A percentile compares a stretch with the other conserved stretches of the same genome.
phyloP scores from a whole-genome alignment of 2,797 vertebrate species.

The Sebastes vulpes region DNA sequence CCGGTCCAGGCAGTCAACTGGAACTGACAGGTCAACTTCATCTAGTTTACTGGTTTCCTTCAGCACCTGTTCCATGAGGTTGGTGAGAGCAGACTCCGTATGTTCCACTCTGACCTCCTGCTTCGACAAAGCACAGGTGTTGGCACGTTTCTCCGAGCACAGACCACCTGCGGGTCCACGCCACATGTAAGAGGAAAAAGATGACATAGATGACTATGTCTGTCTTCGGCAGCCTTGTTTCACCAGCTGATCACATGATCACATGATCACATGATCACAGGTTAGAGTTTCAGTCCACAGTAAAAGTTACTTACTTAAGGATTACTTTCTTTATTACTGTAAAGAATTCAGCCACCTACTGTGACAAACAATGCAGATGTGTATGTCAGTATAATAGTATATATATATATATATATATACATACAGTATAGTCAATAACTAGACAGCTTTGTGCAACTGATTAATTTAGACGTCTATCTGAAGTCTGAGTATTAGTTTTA shows the following conservation, averaged over 20 bases:
- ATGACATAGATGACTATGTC: neutral
- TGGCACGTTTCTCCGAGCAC: constrained; percentile 46
- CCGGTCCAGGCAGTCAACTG: neutral
- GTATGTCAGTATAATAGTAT: neutral
- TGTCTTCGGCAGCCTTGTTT: neutral
- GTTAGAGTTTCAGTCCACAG: neutral
- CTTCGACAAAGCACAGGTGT: constrained; percentile 51
- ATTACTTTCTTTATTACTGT: neutral
- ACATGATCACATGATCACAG: too few relatives aligned
- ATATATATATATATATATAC: neutral
- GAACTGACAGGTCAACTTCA: neutral
- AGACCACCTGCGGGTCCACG: constrained; percentile 61
- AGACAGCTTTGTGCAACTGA: too few relatives aligned
- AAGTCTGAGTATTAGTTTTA: neutral
- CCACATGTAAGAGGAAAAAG: neutral
- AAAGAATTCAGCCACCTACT: neutral
- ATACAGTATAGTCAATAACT: neutral
- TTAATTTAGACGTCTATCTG: too few relatives aligned
- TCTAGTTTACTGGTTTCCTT: neutral
- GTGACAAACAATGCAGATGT: neutral
- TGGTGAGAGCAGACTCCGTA: constrained; percentile 63
- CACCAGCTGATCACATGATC: too few relatives aligned
- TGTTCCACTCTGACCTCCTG: constrained; percentile 65
- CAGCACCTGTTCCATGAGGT: constrained; percentile 83
- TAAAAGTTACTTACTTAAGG: neutral